These are phyloP conservation scores for Drosophila rellima DNA, from an alignment of 2,888 invertebrate genomes.

Conservation along the genomic window DNA sequence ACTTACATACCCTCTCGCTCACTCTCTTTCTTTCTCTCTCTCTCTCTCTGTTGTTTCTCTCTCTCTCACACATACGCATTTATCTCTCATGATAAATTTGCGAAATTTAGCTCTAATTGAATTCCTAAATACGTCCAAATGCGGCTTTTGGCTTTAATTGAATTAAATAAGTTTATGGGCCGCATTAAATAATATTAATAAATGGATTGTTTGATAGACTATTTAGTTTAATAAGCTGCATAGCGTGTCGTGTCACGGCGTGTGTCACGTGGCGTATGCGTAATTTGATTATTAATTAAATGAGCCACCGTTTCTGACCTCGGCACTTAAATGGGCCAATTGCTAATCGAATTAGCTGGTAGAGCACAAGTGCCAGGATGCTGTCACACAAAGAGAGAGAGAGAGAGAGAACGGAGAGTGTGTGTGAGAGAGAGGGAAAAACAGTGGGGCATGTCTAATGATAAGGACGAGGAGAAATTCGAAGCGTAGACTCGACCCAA, in stretches of 20 bases:
- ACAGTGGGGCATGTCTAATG: slow-evolving; percentile 63
- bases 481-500: slow-evolving; percentile 20
- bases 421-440: slow-evolving; percentile 20
- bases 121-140: slow-evolving; percentile 33
- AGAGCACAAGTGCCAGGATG: slow-evolving; percentile 17
- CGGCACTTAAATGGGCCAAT: slow-evolving; percentile 69
- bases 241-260: slow-evolving; percentile 9
- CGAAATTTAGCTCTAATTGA: slow-evolving; percentile 54
- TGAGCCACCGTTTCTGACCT: slow-evolving; percentile 49
- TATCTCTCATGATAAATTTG: slow-evolving; percentile 7
- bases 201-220: background rate
- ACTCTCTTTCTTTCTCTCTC: background rate
- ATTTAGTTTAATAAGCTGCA: slow-evolving; percentile 44
- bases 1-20: background rate
- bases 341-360: slow-evolving; percentile 73
- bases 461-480: slow-evolving; percentile 39
- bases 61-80: background rate
- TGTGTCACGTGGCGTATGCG: slow-evolving; percentile 75
- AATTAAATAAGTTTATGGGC: slow-evolving; percentile 56
- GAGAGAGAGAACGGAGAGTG: background rate
- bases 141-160: slow-evolving; percentile 51
- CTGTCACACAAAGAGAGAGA: slow-evolving; percentile 24
- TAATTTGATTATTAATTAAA: slow-evolving; percentile 82
- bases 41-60: background rate
- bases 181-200: slow-evolving; percentile 33